A percentile compares a stretch with the other conserved stretches of the same genome.
Conservation (phyloP, 2,888 invertebrate species). For the Hydroisotoma schaefferi region DNA sequence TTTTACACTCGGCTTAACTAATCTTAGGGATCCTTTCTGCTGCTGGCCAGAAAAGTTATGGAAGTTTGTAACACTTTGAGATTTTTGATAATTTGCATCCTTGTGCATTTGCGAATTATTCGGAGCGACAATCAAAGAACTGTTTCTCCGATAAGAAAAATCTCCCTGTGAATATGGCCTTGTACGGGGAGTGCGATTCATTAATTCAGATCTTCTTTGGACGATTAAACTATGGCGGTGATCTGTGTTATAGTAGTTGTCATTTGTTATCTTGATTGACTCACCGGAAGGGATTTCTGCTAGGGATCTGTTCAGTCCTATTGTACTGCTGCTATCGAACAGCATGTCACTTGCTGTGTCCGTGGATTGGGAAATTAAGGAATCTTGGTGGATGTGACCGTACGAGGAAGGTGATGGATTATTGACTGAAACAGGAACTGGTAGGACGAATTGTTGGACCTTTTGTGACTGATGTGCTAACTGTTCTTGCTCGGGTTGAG, state of each 20-base stretch:
- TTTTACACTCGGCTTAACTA: slow-evolving; percentile 11
- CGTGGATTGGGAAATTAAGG: slow-evolving; percentile 1
- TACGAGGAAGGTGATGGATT: background rate
- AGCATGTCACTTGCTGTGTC: slow-evolving; percentile 1
- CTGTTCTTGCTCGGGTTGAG: too few species aligned
- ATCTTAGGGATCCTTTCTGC: background rate
- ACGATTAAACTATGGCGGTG: background rate
- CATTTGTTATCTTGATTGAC: background rate
- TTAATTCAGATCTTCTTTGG: background rate
- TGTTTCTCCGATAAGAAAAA: slow-evolving; percentile 1
- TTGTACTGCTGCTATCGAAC: background rate
- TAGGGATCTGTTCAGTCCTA: slow-evolving; percentile 2
- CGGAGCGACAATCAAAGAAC: background rate
- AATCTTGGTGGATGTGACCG: too few species aligned
- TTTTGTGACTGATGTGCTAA: too few species aligned
- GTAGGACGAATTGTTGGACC: too few species aligned
- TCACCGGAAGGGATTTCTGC: slow-evolving; percentile 2
- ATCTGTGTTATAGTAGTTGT: background rate
- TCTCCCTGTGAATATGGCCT: slow-evolving; percentile 13
- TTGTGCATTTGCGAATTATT: background rate
- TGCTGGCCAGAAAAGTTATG: slow-evolving; percentile 28
- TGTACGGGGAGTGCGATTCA: too few species aligned
- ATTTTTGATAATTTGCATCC: slow-evolving; percentile 22
- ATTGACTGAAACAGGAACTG: too few species aligned
- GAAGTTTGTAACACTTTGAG: slow-evolving; percentile 42